Evolutionary conservation across 2,888 invertebrate species (phyloP).

Genomic region (Hyppa rectilinea): DNA sequence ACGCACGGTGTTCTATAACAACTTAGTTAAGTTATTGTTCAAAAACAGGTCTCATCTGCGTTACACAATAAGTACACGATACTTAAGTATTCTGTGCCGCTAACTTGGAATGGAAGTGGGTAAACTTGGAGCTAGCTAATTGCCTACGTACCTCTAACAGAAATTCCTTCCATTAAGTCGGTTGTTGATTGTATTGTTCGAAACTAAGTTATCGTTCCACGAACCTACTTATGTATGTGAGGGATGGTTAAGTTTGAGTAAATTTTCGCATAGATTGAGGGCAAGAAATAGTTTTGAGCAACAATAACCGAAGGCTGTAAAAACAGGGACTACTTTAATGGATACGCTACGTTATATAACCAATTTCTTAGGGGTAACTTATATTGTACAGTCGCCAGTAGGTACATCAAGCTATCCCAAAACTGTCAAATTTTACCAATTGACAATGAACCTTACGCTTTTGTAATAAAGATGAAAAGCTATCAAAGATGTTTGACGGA

Average conservation of each 20-base stretch:
- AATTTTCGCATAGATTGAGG: constrained; percentile 13
- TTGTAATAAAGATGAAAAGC: too few species aligned
- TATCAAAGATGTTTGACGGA: too few species aligned
- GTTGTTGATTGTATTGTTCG: constrained; percentile 66
- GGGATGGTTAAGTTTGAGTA: constrained; percentile 37
- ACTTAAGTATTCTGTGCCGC: constrained; percentile 56
- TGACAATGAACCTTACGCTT: too few species aligned
- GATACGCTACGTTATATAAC: not conserved
- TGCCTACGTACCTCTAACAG: constrained; percentile 61
- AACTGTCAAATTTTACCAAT: too few species aligned
- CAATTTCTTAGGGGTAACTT: not conserved
- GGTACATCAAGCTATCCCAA: too few species aligned
- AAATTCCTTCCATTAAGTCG: constrained; percentile 64
- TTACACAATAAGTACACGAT: constrained; percentile 56
- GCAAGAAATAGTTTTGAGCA: constrained; percentile 18
- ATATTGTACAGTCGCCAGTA: too few species aligned
- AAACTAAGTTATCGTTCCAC: constrained; percentile 58
- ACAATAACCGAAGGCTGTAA: not conserved
- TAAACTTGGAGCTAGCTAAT: constrained; percentile 65
- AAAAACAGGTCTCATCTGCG: constrained; percentile 59
- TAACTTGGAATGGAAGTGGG: constrained; percentile 60
- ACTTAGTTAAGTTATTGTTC: constrained; percentile 49
- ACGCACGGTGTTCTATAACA: constrained; percentile 30
- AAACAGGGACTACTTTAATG: not conserved
- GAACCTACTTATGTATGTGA: constrained; percentile 37